These are phyloP conservation scores for Choreutis nemorana DNA, from an alignment of 2,888 invertebrate genomes.

Conservation along the genomic window DNA sequence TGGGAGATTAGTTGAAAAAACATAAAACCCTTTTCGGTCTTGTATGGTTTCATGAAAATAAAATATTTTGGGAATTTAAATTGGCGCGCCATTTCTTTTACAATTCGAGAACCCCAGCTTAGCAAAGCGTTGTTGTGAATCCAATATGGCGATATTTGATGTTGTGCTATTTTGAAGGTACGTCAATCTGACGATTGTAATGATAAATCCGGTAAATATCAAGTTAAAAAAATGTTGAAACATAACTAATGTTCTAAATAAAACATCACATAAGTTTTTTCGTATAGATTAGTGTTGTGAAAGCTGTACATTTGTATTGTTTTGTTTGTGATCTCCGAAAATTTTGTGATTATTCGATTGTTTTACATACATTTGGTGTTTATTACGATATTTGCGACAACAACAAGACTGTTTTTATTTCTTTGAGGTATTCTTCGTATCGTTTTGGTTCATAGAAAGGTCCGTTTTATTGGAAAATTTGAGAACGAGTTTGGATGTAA, in stretches of 20 bases:
- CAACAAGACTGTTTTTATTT: not conserved
- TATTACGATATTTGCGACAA: not conserved
- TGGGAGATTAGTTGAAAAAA: no score
- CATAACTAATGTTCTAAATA: no score
- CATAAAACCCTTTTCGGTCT: no score
- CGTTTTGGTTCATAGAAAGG: conserved; percentile 14
- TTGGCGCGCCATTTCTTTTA: conserved; percentile 34
- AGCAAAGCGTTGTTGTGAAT: conserved; percentile 77
- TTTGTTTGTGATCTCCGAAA: conserved; percentile 64
- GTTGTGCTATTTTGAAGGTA: conserved; percentile 66
- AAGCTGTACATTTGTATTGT: conserved; percentile 57
- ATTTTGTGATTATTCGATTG: conserved; percentile 52
- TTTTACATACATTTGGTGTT: conserved; percentile 21
- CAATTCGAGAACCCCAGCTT: conserved; percentile 60
- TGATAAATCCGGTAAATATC: conserved; percentile 56
- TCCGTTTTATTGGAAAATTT: conserved; percentile 27
- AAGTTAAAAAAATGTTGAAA: no score
- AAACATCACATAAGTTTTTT: no score
- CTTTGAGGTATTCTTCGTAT: not conserved
- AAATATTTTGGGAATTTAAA: conserved; percentile 19
- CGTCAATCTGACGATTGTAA: conserved; percentile 65
- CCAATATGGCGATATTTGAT: conserved; percentile 73
- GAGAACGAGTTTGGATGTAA: conserved; percentile 44
- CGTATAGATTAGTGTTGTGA: conserved; percentile 31
- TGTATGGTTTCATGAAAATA: no score